phyloP scores from a whole-genome alignment of 1,140 invertebrate genomes.

The Drosophila truncata region DNA sequence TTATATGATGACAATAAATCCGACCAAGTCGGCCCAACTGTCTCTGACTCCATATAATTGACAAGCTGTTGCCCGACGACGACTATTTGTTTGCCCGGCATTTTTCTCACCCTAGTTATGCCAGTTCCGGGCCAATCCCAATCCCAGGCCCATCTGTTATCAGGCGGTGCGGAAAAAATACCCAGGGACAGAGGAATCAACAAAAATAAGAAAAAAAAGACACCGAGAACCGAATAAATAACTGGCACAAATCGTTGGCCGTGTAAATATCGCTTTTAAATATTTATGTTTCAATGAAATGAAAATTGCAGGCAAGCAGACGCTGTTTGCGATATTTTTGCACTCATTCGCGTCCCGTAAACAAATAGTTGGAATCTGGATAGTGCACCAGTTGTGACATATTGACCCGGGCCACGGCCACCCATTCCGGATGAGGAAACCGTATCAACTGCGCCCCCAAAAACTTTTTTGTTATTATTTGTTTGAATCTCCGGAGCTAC shows the following conservation, averaged over 20 bases:
- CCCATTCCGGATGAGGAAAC: slow-evolving; percentile 13
- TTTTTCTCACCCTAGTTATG: slow-evolving; percentile 81
- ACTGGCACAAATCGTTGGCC: slow-evolving; percentile 70
- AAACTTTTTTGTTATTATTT: slow-evolving; percentile 31
- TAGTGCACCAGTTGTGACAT: slow-evolving; percentile 65
- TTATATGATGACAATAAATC: slow-evolving; percentile 76
- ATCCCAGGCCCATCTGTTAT: slow-evolving; percentile 72
- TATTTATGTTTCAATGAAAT: slow-evolving; percentile 80
- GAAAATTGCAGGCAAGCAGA: slow-evolving; percentile 55
- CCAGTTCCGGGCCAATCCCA: slow-evolving; percentile 50
- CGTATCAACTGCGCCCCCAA: slow-evolving; percentile 23
- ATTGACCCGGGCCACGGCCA: slow-evolving; percentile 61
- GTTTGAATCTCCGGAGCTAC: slow-evolving; percentile 59
- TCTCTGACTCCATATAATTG: slow-evolving; percentile 55
- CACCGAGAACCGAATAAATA: slow-evolving; percentile 45
- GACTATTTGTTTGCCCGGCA: slow-evolving; percentile 73
- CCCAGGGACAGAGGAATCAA: slow-evolving; percentile 15
- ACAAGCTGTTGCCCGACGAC: slow-evolving; percentile 44
- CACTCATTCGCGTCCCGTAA: slow-evolving; percentile 47
- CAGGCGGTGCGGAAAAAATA: slow-evolving; percentile 32
- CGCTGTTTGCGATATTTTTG: slow-evolving; percentile 54
- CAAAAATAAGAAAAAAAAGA: slow-evolving; percentile 24
- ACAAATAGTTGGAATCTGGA: slow-evolving; percentile 58
- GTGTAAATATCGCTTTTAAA: slow-evolving; percentile 75
- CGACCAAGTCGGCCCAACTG: slow-evolving; percentile 37